Conservation (phyloP, 2,113 vertebrate genomes). For the Xyliphius kryptos region DNA sequence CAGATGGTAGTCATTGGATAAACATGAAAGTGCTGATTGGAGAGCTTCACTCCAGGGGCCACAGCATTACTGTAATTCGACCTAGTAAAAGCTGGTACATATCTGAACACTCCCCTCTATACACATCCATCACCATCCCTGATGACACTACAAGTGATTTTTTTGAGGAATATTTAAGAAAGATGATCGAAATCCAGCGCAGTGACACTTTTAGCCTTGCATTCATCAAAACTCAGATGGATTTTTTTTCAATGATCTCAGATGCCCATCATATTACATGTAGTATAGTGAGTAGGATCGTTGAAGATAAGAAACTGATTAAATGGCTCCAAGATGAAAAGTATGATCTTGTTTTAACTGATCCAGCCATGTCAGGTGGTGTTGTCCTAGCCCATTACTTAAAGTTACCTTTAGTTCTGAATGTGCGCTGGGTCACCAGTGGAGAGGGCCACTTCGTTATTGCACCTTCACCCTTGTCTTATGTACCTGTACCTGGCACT, state of each 20-base stretch:
- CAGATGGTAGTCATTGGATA: constrained; percentile 65
- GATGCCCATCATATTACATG: constrained; percentile 6
- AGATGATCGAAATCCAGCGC: constrained; percentile 43
- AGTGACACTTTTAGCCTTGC: constrained; percentile 23
- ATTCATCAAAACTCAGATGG: constrained; percentile 36
- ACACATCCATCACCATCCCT: constrained; percentile 34
- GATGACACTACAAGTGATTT: constrained; percentile 20
- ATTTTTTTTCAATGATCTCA: constrained; percentile 31
- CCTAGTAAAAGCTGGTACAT: constrained; percentile 55
- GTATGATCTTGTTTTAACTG: constrained; percentile 62
- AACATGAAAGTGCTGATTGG: constrained; percentile 62
- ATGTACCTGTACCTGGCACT: constrained; percentile 58
- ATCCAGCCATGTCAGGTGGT: constrained; percentile 52
- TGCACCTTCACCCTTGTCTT: constrained; percentile 63
- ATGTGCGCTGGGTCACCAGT: constrained; percentile 60
- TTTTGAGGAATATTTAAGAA: constrained; percentile 46
- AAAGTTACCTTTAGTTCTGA: constrained; percentile 60
- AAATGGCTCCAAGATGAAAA: constrained; percentile 38
- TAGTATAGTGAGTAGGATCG: constrained; percentile 24
- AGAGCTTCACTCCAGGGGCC: constrained; percentile 59
- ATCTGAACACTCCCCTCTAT: constrained; percentile 51
- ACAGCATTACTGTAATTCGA: constrained; percentile 63
- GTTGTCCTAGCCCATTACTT: constrained; percentile 58
- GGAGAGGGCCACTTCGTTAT: constrained; percentile 58
- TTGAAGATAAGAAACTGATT: constrained; percentile 42